These are phyloP conservation scores for Erethizon dorsatum DNA, from an alignment of 2,797 vertebrate species.

Conservation along the genomic window DNA sequence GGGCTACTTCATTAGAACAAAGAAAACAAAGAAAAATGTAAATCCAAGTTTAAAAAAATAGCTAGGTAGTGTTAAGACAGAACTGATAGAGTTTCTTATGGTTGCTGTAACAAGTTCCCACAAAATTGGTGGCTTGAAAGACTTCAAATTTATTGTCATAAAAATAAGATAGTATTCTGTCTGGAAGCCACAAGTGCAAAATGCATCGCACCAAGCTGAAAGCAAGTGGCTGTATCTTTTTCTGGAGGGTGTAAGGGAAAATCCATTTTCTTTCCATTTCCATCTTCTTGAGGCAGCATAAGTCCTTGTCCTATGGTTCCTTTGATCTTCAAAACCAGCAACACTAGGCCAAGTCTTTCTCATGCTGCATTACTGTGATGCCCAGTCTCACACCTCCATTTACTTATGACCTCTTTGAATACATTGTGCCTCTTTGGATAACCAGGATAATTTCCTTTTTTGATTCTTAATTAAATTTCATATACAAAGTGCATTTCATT, in stretches of 20 bases:
- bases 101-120: background rate
- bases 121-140: background rate
- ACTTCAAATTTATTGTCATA: background rate
- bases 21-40: background rate
- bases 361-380: fast-evolving
- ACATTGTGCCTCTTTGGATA: background rate
- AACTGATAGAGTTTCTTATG: background rate
- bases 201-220: background rate
- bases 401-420: background rate
- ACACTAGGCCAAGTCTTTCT: background rate
- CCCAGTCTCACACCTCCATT: background rate
- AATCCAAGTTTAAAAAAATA: background rate
- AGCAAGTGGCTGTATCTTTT: background rate
- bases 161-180: background rate
- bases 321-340: background rate
- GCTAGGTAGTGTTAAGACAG: background rate
- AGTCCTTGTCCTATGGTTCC: background rate
- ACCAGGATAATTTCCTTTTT: background rate
- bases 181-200: background rate
- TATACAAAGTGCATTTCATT: background rate
- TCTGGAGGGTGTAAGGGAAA: background rate
- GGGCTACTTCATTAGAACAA: background rate
- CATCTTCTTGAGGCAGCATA: background rate
- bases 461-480: background rate
- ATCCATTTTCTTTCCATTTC: background rate